Base-by-base conservation (phyloP, 2,888 invertebrate species). In the Invenusta paracnida region DNA sequence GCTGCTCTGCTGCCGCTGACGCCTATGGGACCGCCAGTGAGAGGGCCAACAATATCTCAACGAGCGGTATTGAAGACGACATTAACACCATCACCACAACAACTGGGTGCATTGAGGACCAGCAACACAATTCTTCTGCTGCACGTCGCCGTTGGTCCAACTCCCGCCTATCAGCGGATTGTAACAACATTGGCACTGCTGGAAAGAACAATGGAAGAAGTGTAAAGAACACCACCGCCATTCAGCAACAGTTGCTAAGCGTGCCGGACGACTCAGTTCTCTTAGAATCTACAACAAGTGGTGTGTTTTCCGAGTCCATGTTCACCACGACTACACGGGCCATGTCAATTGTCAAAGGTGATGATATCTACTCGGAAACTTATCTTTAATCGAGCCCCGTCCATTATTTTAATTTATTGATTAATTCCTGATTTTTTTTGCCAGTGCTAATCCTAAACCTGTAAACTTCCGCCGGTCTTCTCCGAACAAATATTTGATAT, bases 291-390 rank as follows among this genome's bases (percentile, higher is more conserved):
- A 73, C 73, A 2, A 73, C 73, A 2, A 73, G 73, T 23, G 73
- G 73, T 13, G 73, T 73, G 2, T 73, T 73, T 23, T 73, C 73
- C 25, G 73, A 73, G 23, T 73, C 73, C 2, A 73, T 73, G 73
- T 73, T 73, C 27, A 73, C 73, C 23, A 73, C 73, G 17, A 73
- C 73, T 13, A 73, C 73, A 23, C 73, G 73, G 73, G 73, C 73
- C 11, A 23, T 73, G 27, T 13, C 11, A 13, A 23, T 73, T 73
- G 73, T 73, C 73, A 73, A 73, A 23, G 73, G 73, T 2, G 73
- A 73, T 23, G 73, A 73, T 5, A 73, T 73, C 23, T 73, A 23
- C 73, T 73, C 73, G 25, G 73, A 73, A 23, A 73, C 73, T 23
- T 73, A 73, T 23, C 73, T 73, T 23, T 73, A 23, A 48, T 48